Evolutionary conservation across 1,140 invertebrate species (phyloP).

Genomic region (Drosophila santomea): DNA sequence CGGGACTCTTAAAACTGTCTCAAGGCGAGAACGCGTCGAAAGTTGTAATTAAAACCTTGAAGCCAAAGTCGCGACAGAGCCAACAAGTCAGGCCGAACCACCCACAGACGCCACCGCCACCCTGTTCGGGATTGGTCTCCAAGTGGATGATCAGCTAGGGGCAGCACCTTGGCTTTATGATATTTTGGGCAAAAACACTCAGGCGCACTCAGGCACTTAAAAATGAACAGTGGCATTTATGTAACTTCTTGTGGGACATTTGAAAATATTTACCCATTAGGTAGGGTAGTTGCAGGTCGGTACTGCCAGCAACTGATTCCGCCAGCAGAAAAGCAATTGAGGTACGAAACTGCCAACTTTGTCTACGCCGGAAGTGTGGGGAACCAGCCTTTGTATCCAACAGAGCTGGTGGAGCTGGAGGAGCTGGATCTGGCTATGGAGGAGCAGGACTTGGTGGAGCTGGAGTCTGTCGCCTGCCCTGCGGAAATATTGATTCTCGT

Average conservation of each 20-base stretch:
- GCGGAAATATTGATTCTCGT: conserved; percentile 78
- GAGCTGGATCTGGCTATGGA: not conserved
- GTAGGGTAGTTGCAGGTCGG: not conserved
- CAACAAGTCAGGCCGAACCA: conserved; percentile 24
- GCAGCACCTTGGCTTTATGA: no score
- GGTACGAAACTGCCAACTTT: conserved; percentile 78
- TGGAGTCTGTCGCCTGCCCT: conserved; percentile 39
- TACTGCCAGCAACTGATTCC: not conserved
- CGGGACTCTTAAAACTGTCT: conserved; percentile 51
- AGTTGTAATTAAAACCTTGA: conserved; percentile 80
- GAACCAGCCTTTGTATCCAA: conserved; percentile 26
- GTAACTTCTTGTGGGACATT: no score
- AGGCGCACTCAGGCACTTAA: no score
- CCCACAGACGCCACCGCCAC: conserved; percentile 1
- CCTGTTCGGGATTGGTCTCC: not conserved
- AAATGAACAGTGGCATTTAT: no score
- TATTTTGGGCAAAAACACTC: no score
- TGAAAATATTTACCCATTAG: not conserved
- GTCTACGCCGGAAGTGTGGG: conserved; percentile 47
- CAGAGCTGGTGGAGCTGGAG: not conserved
- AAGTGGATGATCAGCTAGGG: conserved; percentile 3
- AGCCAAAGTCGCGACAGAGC: conserved; percentile 58
- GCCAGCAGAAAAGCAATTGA: conserved; percentile 67
- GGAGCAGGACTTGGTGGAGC: not conserved
- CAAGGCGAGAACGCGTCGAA: conserved; percentile 63